Percentiles rank a stretch among this genome's conserved stretches.
Conservation (phyloP, 2,888 invertebrate species). For the Atethmia centrago region DNA sequence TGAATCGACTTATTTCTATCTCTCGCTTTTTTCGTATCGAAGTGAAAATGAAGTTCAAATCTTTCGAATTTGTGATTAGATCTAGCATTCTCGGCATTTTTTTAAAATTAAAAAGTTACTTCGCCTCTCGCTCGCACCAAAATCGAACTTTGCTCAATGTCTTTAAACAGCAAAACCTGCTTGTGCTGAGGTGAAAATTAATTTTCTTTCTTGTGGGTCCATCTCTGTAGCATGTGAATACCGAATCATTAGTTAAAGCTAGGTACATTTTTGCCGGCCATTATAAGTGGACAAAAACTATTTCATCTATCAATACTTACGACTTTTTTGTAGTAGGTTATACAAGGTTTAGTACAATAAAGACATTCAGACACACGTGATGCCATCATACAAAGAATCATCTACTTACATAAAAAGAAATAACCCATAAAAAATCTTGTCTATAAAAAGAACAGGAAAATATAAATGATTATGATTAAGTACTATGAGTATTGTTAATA, state of each 20-base stretch:
- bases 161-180: too few relatives aligned
- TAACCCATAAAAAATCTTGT: not conserved
- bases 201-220: not conserved
- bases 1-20: too few relatives aligned
- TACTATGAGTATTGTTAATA: not conserved
- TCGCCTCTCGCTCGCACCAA: too few relatives aligned
- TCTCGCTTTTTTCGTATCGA: too few relatives aligned
- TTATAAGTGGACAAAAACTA: not conserved
- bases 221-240: not conserved
- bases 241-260: not conserved
- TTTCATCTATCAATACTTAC: conserved; percentile 13
- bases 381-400: not conserved
- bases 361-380: not conserved
- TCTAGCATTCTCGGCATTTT: too few relatives aligned
- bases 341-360: not conserved
- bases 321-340: conserved; percentile 10
- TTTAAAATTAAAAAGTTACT: too few relatives aligned
- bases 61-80: too few relatives aligned
- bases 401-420: not conserved
- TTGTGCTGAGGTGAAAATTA: too few relatives aligned
- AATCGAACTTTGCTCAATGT: too few relatives aligned
- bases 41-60: too few relatives aligned
- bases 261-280: not conserved
- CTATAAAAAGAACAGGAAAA: not conserved
- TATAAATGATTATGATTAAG: not conserved